Percentiles rank a stretch among this genome's conserved stretches.
phyloP scores from a whole-genome alignment of 2,797 vertebrate genomes.

The Channa striata region DNA sequence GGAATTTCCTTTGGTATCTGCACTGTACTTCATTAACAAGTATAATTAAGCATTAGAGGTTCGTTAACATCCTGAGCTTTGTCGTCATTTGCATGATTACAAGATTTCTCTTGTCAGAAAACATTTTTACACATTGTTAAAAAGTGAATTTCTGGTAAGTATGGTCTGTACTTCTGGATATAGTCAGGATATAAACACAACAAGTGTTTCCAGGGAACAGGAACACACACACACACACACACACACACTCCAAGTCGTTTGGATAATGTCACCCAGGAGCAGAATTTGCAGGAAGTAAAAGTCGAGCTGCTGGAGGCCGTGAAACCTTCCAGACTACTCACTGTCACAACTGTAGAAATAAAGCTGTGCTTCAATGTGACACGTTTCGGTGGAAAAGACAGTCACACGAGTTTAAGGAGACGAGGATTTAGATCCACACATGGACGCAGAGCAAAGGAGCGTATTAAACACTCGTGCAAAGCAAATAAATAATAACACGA shows the following conservation, averaged over 20 bases:
- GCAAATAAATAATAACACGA: no score
- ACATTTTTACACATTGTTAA: no score
- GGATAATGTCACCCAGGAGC: constrained; percentile 11
- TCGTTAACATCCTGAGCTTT: no score
- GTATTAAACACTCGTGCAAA: no score
- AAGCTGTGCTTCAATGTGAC: constrained; percentile 30
- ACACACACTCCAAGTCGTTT: not conserved
- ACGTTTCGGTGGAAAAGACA: constrained; percentile 12
- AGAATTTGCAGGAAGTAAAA: constrained; percentile 46
- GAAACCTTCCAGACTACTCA: constrained; percentile 53
- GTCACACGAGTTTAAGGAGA: constrained; percentile 17
- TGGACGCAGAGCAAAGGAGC: not conserved
- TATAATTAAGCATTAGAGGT: no score
- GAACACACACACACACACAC: not conserved
- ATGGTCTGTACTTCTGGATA: no score
- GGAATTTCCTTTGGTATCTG: no score
- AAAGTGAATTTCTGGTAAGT: no score
- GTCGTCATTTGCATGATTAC: no score
- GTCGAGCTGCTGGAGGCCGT: constrained; percentile 39
- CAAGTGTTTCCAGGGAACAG: constrained; percentile 6
- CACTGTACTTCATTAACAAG: no score
- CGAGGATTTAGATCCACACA: constrained; percentile 6
- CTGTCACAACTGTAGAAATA: constrained; percentile 47
- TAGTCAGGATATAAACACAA: not conserved
- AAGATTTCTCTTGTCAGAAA: not conserved